Base-by-base conservation (phyloP, 2,113 vertebrate species). In the Alectura lathami region DNA sequence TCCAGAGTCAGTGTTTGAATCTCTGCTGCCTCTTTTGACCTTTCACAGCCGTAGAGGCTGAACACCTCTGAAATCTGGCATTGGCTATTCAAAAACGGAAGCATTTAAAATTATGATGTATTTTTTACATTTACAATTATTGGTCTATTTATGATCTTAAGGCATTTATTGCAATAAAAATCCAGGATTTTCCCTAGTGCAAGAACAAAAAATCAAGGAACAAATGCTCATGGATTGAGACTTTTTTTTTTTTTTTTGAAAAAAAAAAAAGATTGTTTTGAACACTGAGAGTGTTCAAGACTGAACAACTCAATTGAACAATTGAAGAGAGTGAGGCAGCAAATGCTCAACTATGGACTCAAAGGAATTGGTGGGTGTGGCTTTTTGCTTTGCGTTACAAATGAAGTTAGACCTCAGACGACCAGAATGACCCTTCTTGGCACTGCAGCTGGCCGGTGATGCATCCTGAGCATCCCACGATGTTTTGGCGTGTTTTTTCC, bases 401-500 rank as follows among this genome's bases (percentile, higher is more conserved):
- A 78, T 48, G 32, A 83, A 88, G 38, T 68, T 67, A 81, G 94
- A 96, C 76, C 75, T 17, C 68, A 86, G 90, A 92, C 89, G 94
- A 92, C 82, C 81, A 73, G 63, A 76, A 79, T 57, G 67, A 86
- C 86, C 60, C 45, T 76, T 72, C 26, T 74, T 94, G 88, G 32
- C 80, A 18, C 51, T 84, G 73, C 81, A 91, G 83, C 88, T 94
- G 75, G 60, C 42, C 30, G 73, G 62, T 82, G 57, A 85, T 91
- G 62, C 22, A 40, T 60, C 16, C 38, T 77, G 68, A 86, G 13
- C 53, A 83, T 68, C 53, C 38, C 48, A 43, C 53, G 81, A 47
- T 51, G 36, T 79, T 86, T 7, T 73, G 72, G 59, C 84, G 57
- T 77, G 54, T 24, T 94, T 96, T 95, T 94, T 77, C 75, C 78